Conservation (phyloP, 2,888 invertebrate genomes). For the Polydesmus complanatus region DNA sequence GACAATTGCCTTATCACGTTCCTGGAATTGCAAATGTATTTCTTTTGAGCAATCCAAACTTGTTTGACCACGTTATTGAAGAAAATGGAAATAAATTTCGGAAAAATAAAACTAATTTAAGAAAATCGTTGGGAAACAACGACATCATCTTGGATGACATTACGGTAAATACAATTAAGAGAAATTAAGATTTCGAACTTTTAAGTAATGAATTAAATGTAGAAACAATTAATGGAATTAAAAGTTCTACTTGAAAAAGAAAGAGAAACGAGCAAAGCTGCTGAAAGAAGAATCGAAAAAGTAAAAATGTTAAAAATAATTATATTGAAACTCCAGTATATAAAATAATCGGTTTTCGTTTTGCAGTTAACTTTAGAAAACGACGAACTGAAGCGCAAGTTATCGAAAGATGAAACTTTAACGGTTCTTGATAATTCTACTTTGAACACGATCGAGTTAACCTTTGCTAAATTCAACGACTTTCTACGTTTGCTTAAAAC, state of each 20-base stretch:
- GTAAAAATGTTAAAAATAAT: not conserved
- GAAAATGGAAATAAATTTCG: not conserved
- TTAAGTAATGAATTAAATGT: not conserved
- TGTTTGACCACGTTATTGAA: not conserved
- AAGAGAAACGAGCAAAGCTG: not conserved
- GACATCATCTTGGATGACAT: no score
- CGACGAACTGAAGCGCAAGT: slow-evolving; percentile 2
- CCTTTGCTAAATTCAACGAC: slow-evolving; percentile 11
- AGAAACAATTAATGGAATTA: slow-evolving; percentile 1
- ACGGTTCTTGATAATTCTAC: not conserved
- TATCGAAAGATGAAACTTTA: not conserved
- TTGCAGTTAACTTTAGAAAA: slow-evolving; percentile 7
- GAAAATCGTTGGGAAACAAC: no score
- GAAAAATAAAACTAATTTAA: not conserved
- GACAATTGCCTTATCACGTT: not conserved
- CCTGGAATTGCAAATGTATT: slow-evolving; percentile 12
- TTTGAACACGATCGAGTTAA: slow-evolving; percentile 5
- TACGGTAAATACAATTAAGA: not conserved
- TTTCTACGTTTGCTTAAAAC: slow-evolving; percentile 4
- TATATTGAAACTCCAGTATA: not conserved
- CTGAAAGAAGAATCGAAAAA: slow-evolving; percentile 6
- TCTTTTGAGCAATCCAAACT: slow-evolving; percentile 1
- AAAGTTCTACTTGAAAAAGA: not conserved
- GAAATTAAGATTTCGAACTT: not conserved
- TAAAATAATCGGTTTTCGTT: not conserved